phyloP scores from a whole-genome alignment of 2,888 invertebrate genomes.

The Dryobota labecula region DNA sequence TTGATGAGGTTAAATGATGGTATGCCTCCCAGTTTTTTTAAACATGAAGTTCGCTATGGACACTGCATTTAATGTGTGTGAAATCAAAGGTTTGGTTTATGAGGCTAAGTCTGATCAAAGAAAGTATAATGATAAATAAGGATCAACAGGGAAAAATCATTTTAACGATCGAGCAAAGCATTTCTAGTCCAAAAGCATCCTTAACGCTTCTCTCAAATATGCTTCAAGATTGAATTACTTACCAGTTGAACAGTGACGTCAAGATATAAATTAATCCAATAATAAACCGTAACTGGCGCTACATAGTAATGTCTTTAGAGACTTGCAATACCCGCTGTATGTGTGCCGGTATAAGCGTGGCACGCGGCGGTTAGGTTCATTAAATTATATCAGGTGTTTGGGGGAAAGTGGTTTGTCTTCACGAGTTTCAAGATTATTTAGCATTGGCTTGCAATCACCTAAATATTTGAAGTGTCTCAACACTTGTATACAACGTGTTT shows the following conservation, averaged over 20 bases:
- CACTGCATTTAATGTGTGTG: neutral
- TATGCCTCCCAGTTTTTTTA: neutral
- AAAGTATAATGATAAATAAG: neutral
- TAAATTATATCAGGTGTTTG: neutral
- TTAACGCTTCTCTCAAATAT: neutral
- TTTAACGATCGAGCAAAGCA: neutral
- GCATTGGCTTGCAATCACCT: neutral
- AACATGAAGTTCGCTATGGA: neutral
- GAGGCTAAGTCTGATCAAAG: neutral
- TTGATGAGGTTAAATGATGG: neutral
- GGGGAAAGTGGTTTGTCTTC: neutral
- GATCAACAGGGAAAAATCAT: neutral
- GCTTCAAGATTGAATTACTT: neutral
- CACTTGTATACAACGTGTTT: too few relatives aligned
- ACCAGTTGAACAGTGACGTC: neutral
- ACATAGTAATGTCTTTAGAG: neutral
- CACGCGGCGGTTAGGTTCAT: too few relatives aligned
- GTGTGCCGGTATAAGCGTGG: neutral
- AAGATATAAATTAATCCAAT: conserved; percentile 10
- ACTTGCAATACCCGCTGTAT: neutral
- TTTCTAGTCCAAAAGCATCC: neutral
- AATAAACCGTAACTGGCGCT: neutral
- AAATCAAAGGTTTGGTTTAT: neutral
- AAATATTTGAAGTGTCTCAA: neutral
- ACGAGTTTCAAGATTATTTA: neutral